Conservation (phyloP, 2,797 vertebrate species). For the Takifugu rubripes region DNA sequence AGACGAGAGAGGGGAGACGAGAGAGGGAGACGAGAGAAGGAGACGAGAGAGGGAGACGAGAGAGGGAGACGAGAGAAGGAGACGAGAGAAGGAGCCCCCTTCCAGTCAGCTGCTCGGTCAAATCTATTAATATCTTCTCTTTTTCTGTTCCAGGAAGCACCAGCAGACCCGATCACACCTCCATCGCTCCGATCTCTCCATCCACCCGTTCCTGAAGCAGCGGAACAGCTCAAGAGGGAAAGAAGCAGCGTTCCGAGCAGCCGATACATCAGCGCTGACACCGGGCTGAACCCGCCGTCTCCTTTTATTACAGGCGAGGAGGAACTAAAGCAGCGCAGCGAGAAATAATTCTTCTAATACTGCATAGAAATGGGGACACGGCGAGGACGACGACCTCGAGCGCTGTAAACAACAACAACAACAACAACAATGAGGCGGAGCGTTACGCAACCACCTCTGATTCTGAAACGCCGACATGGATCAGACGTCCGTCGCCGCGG, state of each 20-base stretch:
- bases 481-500: slow-evolving; percentile 17
- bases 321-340: slow-evolving; percentile 6
- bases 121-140: no score
- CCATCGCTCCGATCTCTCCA: no score
- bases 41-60: no score
- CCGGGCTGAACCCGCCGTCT: slow-evolving; percentile 15
- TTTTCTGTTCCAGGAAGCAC: no score
- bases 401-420: slow-evolving; percentile 7
- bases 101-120: no score
- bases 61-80: no score
- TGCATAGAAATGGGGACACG: slow-evolving; percentile 7
- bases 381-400: slow-evolving; percentile 9
- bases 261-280: slow-evolving; percentile 24
- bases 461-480: slow-evolving; percentile 25
- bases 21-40: no score
- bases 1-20: no score
- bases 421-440: slow-evolving; percentile 15
- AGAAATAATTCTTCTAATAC: not conserved
- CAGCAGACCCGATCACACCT: no score
- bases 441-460: slow-evolving; percentile 39
- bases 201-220: not conserved
- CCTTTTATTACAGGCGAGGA: slow-evolving; percentile 14
- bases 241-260: not conserved
- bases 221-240: not conserved
- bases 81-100: no score